These are phyloP conservation scores for Furcula furcula DNA, from an alignment of 2,888 invertebrate species.

Conservation along the genomic window DNA sequence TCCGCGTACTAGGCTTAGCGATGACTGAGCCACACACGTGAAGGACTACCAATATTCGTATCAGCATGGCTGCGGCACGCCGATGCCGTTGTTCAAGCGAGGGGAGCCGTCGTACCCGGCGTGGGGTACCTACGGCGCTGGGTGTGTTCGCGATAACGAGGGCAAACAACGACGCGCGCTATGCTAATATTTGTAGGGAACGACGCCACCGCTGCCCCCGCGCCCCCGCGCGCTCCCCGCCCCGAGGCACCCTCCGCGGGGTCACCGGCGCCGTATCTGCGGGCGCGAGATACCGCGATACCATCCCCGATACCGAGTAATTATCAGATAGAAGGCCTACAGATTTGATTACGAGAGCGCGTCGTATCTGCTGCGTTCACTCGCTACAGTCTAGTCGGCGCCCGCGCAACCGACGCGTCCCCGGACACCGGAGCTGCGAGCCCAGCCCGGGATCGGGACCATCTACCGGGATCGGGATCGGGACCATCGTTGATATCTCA, in stretches of 20 bases:
- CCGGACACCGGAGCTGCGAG: conserved; percentile 12
- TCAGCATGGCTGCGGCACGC: neutral
- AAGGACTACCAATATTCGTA: neutral
- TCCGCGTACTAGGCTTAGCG: neutral
- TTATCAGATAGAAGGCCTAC: conserved; percentile 72
- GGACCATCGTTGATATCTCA: neutral
- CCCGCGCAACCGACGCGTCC: conserved; percentile 14
- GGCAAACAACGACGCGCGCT: conserved; percentile 57
- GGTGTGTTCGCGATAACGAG: conserved; percentile 60
- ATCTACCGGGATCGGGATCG: neutral
- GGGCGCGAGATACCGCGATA: conserved; percentile 60
- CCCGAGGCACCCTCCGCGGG: conserved; percentile 8
- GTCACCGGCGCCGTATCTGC: conserved; percentile 43
- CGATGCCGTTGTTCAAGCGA: conserved; percentile 19
- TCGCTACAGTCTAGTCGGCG: conserved; percentile 52
- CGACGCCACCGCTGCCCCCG: conserved; percentile 24
- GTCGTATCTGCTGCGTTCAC: conserved; percentile 45
- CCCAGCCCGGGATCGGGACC: conserved; percentile 7
- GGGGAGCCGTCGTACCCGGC: conserved; percentile 14
- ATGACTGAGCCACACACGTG: neutral
- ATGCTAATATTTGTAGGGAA: conserved; percentile 64
- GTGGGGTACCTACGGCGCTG: conserved; percentile 33
- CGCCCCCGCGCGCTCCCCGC: conserved; percentile 5
- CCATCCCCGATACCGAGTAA: conserved; percentile 69
- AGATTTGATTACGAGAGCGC: conserved; percentile 74